Base-by-base conservation (phyloP, 2,888 invertebrate genomes). In the Theretra japonica region DNA sequence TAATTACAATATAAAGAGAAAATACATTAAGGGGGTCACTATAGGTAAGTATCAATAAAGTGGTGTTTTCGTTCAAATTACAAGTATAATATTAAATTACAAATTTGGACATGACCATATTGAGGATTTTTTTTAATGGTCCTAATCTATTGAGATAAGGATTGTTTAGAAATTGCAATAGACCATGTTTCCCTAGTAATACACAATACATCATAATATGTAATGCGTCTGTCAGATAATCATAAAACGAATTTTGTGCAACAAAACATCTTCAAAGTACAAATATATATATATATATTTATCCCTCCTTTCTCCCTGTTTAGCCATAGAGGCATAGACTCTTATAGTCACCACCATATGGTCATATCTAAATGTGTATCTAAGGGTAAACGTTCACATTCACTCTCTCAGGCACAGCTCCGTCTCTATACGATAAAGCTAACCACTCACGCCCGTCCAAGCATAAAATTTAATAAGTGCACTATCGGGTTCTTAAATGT, bases 401-500 rank as follows among this genome's bases (percentile, higher is more conserved):
- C 65, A 65, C 48, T 48, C 48, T 21, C 65, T 41, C 48, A 65
- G 65, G 41, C 65, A 48, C 23, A 48, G 65, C 65, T 65, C 48
- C 48, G 48, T 65, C 48, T 48, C 65, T 65, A 48, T 48, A 65
- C 48, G 41, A 65, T 48, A 48, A 65, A 65, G 65, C 65, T 65
- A 62, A 65, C 65, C 23, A 41, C 41, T 21, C 65, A 65, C n/a
- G 53, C 53, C 53, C 53, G n/a, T 65, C 41, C 65, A 65, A 65
- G 65, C 65, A 65, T 65, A 65, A 41, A 48, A 86, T 84, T 80
- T 83, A 82, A 86, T 90, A 90, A 90, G 90, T 90, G 90, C 90
- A 90, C 90, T 88, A 90, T 90, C 82, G 89, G 90, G 85, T 82
- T 84, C 80, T 81, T 87, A 83, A 82, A 78, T 79, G 77, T 72